These are phyloP conservation scores for Kryptolebias marmoratus DNA, from an alignment of 2,113 vertebrate species.

Conservation along the genomic window DNA sequence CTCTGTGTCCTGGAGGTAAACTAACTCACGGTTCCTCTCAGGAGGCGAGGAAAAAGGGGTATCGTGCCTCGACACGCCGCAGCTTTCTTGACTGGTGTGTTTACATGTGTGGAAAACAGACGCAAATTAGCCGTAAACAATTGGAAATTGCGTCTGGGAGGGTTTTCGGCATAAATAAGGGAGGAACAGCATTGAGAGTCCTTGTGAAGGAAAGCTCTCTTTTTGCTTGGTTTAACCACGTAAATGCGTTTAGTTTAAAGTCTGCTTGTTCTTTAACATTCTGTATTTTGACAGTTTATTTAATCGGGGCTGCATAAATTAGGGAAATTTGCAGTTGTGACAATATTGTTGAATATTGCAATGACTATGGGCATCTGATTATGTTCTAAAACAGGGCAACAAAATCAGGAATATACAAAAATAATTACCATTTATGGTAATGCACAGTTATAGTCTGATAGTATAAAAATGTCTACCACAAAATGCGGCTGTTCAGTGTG, in stretches of 20 bases:
- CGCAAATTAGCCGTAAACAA: slow-evolving; percentile 67
- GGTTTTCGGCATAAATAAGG: background rate
- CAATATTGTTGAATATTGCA: too few relatives aligned
- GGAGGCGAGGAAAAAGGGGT: background rate
- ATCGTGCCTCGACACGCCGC: background rate
- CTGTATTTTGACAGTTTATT: background rate
- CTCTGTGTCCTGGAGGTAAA: slow-evolving; percentile 55
- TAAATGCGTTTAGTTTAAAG: background rate
- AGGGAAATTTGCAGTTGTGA: too few relatives aligned
- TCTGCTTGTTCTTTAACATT: background rate
- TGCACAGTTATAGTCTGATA: too few relatives aligned
- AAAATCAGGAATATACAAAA: too few relatives aligned
- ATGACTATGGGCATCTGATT: too few relatives aligned
- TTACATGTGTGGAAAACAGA: slow-evolving; percentile 58
- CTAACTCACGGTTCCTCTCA: slow-evolving; percentile 18
- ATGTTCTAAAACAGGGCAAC: too few relatives aligned
- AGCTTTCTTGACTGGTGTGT: slow-evolving; percentile 27
- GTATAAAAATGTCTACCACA: too few relatives aligned
- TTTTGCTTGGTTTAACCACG: slow-evolving; percentile 7
- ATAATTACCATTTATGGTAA: too few relatives aligned
- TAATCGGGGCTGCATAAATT: too few relatives aligned
- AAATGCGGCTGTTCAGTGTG: too few relatives aligned
- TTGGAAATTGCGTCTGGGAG: slow-evolving; percentile 43
- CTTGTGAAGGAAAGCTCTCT: background rate
- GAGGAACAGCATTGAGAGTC: slow-evolving; percentile 6